These are phyloP conservation scores for Trichonephila inaurata DNA, from an alignment of 1,140 invertebrate genomes.

Conservation along the genomic window DNA sequence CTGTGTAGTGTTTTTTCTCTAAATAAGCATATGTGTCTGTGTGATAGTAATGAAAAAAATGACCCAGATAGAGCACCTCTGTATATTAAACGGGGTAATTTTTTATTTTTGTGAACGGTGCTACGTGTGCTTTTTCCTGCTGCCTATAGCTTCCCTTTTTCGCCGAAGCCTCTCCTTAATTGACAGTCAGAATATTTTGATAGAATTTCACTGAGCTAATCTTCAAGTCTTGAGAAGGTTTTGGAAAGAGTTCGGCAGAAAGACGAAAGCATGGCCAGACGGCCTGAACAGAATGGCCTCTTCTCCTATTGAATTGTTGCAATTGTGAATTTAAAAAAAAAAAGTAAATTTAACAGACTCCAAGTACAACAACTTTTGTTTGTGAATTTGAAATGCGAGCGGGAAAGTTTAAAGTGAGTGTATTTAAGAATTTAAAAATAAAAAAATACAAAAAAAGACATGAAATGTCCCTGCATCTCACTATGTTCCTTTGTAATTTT, in stretches of 20 bases:
- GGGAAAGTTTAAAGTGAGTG: slow-evolving; percentile 55
- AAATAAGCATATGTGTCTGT: slow-evolving; percentile 72
- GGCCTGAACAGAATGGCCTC: slow-evolving; percentile 22
- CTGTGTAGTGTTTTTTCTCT: slow-evolving; percentile 76
- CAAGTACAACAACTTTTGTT: slow-evolving; percentile 38
- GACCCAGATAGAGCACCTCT: slow-evolving; percentile 64
- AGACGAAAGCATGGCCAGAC: slow-evolving; percentile 62
- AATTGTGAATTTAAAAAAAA: neutral
- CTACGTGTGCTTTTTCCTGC: slow-evolving; percentile 72
- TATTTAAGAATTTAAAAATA: neutral
- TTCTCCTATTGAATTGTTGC: slow-evolving; percentile 56
- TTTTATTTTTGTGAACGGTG: slow-evolving; percentile 76
- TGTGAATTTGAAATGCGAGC: slow-evolving; percentile 1
- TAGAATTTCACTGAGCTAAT: slow-evolving; percentile 39
- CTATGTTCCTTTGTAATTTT: slow-evolving; percentile 76
- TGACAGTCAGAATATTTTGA: slow-evolving; percentile 61
- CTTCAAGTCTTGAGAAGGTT: slow-evolving; percentile 22
- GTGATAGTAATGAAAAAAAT: slow-evolving; percentile 60
- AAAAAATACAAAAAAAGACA: slow-evolving; percentile 31
- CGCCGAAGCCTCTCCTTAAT: slow-evolving; percentile 62
- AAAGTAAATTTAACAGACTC: neutral
- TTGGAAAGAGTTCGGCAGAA: slow-evolving; percentile 62
- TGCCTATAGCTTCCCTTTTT: slow-evolving; percentile 72
- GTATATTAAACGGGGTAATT: slow-evolving; percentile 70
- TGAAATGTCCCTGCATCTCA: slow-evolving; percentile 72